Evolutionary conservation across 1,140 invertebrate species (phyloP).

Genomic region (Papilio xuthus): DNA sequence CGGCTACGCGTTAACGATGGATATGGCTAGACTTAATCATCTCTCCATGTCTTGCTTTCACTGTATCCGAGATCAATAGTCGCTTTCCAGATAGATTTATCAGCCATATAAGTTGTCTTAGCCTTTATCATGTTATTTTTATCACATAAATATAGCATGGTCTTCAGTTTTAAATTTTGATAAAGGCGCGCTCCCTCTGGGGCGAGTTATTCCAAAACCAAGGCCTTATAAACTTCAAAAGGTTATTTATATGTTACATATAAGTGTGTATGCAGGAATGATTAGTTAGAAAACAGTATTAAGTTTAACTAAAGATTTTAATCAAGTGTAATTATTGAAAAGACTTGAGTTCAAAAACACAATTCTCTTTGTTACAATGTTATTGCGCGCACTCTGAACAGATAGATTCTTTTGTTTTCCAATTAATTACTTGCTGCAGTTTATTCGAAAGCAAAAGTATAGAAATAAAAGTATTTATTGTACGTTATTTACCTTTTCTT

Average conservation of each 20-base stretch:
- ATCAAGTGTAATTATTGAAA: neutral
- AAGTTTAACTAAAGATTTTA: neutral
- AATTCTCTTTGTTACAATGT: neutral
- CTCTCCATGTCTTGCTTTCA: neutral
- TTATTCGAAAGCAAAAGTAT: neutral
- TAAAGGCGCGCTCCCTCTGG: no score
- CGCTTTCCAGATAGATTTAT: no score
- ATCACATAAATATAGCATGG: no score
- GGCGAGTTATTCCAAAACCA: no score
- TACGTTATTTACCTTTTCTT: neutral
- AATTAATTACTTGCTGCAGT: neutral
- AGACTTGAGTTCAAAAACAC: neutral
- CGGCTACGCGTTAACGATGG: neutral
- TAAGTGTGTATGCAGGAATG: neutral
- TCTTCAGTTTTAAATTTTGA: no score
- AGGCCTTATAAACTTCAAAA: neutral
- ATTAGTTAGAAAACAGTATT: neutral
- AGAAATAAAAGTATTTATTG: neutral
- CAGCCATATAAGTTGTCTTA: no score
- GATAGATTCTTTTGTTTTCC: neutral
- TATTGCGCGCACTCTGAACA: neutral
- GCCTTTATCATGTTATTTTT: no score
- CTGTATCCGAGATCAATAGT: no score
- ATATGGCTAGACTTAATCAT: no score
- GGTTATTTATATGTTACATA: neutral